Evolutionary conservation across 2,888 invertebrate species (phyloP), one percentile per base, ranked within the genome.

Genomic region (Euzetes globulus): DNA sequence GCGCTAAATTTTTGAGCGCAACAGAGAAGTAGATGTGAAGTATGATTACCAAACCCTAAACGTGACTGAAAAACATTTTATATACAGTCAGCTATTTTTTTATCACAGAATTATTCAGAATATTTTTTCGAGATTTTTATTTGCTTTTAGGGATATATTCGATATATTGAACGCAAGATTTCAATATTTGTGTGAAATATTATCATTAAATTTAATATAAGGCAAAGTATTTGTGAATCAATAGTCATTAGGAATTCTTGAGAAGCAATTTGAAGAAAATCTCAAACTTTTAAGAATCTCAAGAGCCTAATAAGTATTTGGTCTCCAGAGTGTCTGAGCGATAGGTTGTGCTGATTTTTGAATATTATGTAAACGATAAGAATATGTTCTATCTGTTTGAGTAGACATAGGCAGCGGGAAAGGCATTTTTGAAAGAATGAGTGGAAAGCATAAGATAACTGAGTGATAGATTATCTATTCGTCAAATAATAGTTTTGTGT

Each of bases 401-500:
- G 33, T 1, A 11, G 19, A 41, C 17, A 41, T 65, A n/a, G 29
- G 65, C 13, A 27, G 65, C 1, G 22, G 65, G 29, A 65, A 65
- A 65, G 65, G 19, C 19, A 65, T 65, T 65, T 65, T 33, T 13
- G 15, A 37, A 33, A 65, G 19, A 37, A 29, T 33, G 7, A 6
- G 19, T 27, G 27, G n/a, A n/a, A n/a, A n/a, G n/a, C 7, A 33
- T 65, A 11, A 37, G 17, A 65, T 41, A 6, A 65, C 65, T 65
- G 33, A 65, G 33, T 33, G 17, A 65, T 19, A 33, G 65, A 65
- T 65, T 37, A 65, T 65, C 37, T 65, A 37, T 65, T 33, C 5
- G 6, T 37, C 37, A 65, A 65, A 65, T 65, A 65, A 65, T 65
- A 70, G 45, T 70, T 27, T 47, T 22, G 11, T 65, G 65, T 65